These are phyloP conservation scores for Salarias fasciatus DNA, from an alignment of 2,797 vertebrate genomes.

Conservation along the genomic window DNA sequence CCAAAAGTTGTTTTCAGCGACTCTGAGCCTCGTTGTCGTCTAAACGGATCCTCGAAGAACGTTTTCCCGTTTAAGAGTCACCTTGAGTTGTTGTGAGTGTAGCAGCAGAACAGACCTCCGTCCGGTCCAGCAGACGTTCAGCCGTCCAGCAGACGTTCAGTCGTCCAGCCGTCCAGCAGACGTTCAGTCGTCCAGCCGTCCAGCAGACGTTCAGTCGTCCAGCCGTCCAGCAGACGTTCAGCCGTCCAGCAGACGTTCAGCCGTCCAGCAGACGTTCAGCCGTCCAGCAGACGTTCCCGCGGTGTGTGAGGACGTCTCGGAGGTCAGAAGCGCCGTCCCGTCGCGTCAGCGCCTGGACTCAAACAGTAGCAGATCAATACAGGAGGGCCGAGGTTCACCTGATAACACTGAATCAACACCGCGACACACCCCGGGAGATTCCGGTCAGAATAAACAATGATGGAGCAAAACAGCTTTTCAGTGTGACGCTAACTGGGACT, in stretches of 20 bases:
- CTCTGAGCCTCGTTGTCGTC: too few species aligned
- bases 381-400: constrained; percentile 14
- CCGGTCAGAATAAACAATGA: too few species aligned
- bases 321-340: constrained; percentile 61
- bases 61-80: too few species aligned
- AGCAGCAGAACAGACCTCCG: too few species aligned
- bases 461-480: too few species aligned
- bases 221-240: constrained; percentile 56
- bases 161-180: too few species aligned
- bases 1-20: too few species aligned
- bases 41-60: too few species aligned
- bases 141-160: constrained; percentile 56
- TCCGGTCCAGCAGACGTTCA: constrained; percentile 52
- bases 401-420: constrained; percentile 14
- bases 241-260: constrained; percentile 56
- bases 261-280: constrained; percentile 56
- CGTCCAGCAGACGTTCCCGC: constrained; percentile 47
- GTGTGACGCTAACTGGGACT: too few species aligned
- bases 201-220: constrained; percentile 56
- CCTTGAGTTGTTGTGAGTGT: too few species aligned
- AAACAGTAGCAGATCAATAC: constrained; percentile 69
- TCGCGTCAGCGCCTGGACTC: constrained; percentile 45
- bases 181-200: too few species aligned
- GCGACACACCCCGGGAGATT: too few species aligned
- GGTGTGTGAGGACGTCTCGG: constrained; percentile 5